Evolutionary conservation across 1,140 invertebrate species (phyloP).

Genomic region (Tyrophagus putrescentiae): DNA sequence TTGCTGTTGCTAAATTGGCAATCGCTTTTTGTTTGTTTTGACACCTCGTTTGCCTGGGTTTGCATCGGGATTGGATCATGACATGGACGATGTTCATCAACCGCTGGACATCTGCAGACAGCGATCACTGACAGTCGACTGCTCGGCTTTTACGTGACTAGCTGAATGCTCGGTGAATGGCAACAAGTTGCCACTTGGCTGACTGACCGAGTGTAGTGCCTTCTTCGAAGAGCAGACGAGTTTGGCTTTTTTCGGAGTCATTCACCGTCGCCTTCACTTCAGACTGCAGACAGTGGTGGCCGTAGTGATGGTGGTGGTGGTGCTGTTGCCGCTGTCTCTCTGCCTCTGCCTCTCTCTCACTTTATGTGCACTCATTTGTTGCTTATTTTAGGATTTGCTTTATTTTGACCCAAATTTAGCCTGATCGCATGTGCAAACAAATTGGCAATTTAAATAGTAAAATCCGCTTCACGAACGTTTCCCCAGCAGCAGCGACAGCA

Average conservation of each 20-base stretch:
- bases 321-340: too few relatives aligned
- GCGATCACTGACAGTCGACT: too few relatives aligned
- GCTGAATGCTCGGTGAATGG: background rate
- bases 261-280: background rate
- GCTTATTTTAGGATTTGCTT: background rate
- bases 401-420: conserved; percentile 13
- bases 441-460: conserved; percentile 14
- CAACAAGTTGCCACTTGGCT: background rate
- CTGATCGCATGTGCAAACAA: background rate
- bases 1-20: too few relatives aligned
- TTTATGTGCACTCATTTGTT: background rate
- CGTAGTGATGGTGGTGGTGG: too few relatives aligned
- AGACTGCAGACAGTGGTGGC: too few relatives aligned
- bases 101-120: too few relatives aligned
- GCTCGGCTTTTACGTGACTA: too few relatives aligned
- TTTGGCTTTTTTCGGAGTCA: background rate
- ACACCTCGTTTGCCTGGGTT: background rate
- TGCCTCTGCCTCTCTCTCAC: too few relatives aligned
- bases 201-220: background rate
- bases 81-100: too few relatives aligned
- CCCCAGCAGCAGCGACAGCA: too few relatives aligned
- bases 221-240: too few relatives aligned
- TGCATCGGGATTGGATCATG: background rate
- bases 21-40: background rate
- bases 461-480: conserved; percentile 2